Base-by-base conservation (phyloP, 2,797 vertebrate genomes). In the Synaphobranchus kaupii region DNA sequence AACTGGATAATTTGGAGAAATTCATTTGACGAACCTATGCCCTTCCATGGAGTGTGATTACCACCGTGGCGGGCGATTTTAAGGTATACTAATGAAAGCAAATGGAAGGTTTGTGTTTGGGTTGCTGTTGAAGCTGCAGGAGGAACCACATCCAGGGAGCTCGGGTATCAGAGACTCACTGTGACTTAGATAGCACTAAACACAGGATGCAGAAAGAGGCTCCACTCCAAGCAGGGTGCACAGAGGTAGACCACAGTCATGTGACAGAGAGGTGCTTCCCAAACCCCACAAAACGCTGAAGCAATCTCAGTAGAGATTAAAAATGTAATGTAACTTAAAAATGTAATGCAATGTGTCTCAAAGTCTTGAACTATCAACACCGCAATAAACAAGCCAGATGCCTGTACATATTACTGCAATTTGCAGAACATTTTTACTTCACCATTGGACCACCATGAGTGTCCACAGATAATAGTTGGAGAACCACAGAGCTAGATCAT, bases 41-140 rank as follows among this genome's bases (percentile, higher is more conserved):
- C 83, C 84, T 39, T n/a, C 39, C 87, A 85, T 54, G 58, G 63
- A 81, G 60, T 76, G 76, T 68, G 89, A 90, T 89, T 90, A 92
- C 89, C 34, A 89, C 60, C 80, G 86, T 82, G 39, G 54, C 78
- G 88, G 85, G 85, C 85, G 86, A 89, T 73, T 90, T 92, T 92
- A 88, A 73, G 86, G 86, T 91, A 92, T 85, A 89, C 89, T 88
- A 85, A 89, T 86, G 84, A 84, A 58, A 66, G 87, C 81, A 90
- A 88, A 86, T 90, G 89, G 87, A 71, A 87, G 88, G 89, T 87
- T 78, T 85, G 83, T 85, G 89, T 90, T 80, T 4, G 44, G 76
- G 31, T 39, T 39, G 71, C 71, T 17, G n/a, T 17, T 3, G 71
- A 15, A 39, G 71, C 31, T 1, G 73, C 73, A 31, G 39, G 34